Evolutionary conservation across 2,797 vertebrate genomes (phyloP), one percentile per base, ranked within the genome.

Genomic region (Erpetoichthys calabaricus): DNA sequence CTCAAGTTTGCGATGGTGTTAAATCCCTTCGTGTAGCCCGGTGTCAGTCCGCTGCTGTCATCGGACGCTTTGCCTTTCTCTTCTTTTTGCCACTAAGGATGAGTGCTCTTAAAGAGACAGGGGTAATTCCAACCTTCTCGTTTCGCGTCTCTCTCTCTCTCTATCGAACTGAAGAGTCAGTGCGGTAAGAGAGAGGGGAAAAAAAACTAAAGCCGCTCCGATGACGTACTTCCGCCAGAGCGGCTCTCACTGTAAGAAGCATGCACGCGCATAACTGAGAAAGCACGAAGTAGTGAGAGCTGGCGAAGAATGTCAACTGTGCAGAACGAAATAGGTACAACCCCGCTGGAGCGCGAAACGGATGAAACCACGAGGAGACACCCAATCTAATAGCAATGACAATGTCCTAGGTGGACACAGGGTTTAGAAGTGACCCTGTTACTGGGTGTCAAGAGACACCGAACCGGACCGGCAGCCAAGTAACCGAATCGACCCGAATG

Each of bases 81-180:
- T 74, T 75, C 74, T 74, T 72, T 77, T 77, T 77, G 74, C 80
- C 76, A 63, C 63, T 73, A 59, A 77, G 75, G 80, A 81, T 79
- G 79, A 83, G 79, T 82, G 77, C 76, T 80, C 83, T 88, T 88
- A 88, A 87, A 86, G 85, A 81, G 79, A 85, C 84, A 86, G 84
- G 70, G 75, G 74, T 76, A 80, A 82, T 84, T 81, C 67, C 25
- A 78, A 80, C 80, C 3, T 51, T 5, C 50, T 54, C 53, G 3
- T 5, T 25, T 9, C 63, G 63, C 73, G 62, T 54, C 62, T 57
- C 60, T 63, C 62, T 60, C 51, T 62, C 71, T 70, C 67, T 73
- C 71, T 67, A 73, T 73, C 73, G 76, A 78, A 79, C 77, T 72
- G 74, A 47, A 4, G 47, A 78, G 68, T 79, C 55, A 65, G 77